Evolutionary conservation across 30 jellyfish, hydroid and myxozoan species (phyloP), one percentile per base, ranked within the genome.

Genomic region (Turritopsis dohrnii): DNA sequence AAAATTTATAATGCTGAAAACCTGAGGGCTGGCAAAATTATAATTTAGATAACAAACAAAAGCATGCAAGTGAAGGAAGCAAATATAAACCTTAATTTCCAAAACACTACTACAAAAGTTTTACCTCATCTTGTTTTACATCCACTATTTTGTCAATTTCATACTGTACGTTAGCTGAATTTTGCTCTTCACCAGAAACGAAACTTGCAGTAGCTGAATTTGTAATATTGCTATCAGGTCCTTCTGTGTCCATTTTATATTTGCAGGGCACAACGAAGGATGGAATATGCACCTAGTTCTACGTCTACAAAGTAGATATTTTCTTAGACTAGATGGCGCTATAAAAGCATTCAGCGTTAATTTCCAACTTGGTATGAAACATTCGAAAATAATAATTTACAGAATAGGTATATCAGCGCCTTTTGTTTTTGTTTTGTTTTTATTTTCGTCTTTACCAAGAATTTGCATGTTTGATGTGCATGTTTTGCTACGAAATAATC

Each of bases 121-220:
- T 3, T 22, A 77, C 85, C 85, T 77, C 85, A 25, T 77, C 85
- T 52, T 77, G 52, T 77, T 60, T 77, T 26, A 52, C 71, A 77
- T 52, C 85, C 21, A 77, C 53, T 30, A 77, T 53, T 77, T 77
- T 77, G 52, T 77, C 85, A 18, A 77, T 77, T 52, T 77, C 85
- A 28, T 77, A 77, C 19, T 60, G 52, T 29, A 77, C 28, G 85
- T 66, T 77, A 69, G 28, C 77, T 69, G 28, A 23, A n/a, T 23
- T 69, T 27, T 69, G 77, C 60, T 41, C 60, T 41, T 41, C 60
- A 13, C 9, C 60, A 41, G 60, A 3, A 13, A 41, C 60, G 60
- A 41, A 41, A 41, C 60, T 41, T 5, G 60, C 60, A 3, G 60
- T 3, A 41, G 60, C 13, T 41, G 60, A 41, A 41, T 41, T 41